These are phyloP conservation scores for Bicyclus anynana DNA, from an alignment of 1,140 invertebrate genomes.

Conservation along the genomic window DNA sequence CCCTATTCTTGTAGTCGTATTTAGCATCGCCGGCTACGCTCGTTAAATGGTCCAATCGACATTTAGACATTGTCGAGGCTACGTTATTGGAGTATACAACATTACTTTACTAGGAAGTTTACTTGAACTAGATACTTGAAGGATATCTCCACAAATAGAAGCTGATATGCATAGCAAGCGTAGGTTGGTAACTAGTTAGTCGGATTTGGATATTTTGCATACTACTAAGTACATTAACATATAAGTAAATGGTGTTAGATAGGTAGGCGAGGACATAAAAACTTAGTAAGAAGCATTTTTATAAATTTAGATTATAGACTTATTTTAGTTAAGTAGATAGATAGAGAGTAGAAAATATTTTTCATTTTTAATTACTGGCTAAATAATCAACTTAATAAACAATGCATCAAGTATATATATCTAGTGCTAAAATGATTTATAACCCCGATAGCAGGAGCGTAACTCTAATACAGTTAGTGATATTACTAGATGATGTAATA, in stretches of 20 bases:
- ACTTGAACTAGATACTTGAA: background rate
- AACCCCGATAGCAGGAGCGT: too few species aligned
- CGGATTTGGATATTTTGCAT: background rate
- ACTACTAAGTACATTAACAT: too few species aligned
- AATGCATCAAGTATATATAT: too few species aligned
- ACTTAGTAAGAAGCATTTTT: too few species aligned
- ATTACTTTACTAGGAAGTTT: background rate
- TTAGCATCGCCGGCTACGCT: background rate
- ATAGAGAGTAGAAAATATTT: too few species aligned
- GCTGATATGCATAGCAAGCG: background rate
- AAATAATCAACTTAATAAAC: too few species aligned
- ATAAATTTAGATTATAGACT: too few species aligned
- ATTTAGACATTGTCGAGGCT: constrained; percentile 9
- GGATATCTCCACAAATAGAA: background rate
- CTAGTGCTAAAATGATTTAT: too few species aligned
- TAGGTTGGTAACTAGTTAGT: background rate
- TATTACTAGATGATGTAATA: constrained; percentile 12
- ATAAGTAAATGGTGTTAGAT: too few species aligned
- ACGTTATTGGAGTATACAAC: background rate
- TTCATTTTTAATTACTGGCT: too few species aligned
- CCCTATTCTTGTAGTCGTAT: constrained; percentile 2
- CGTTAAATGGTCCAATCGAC: constrained; percentile 9
- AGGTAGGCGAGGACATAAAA: too few species aligned
- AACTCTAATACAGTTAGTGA: constrained; percentile 13
- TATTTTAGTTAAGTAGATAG: too few species aligned